Evolutionary conservation across 2,797 vertebrate species (phyloP).

Genomic region (Loris lydekkerianus): DNA sequence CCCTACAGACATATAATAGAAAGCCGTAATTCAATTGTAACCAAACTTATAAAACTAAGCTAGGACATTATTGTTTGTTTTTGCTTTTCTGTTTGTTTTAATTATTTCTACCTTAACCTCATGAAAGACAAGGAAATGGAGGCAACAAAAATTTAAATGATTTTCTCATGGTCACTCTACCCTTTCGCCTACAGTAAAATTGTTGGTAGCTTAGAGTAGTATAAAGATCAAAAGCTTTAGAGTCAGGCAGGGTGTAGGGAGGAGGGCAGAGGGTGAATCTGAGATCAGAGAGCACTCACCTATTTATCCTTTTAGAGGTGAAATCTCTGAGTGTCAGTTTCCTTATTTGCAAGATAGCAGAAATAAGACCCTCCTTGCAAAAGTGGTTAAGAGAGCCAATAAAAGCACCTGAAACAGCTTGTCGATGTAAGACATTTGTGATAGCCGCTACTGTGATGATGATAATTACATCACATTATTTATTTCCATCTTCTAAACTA

Average conservation of each 20-base stretch:
- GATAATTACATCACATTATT: background rate
- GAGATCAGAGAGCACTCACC: background rate
- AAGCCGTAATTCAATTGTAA: background rate
- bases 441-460: background rate
- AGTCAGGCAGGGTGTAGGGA: accelerated
- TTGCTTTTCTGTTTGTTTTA: background rate
- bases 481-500: background rate
- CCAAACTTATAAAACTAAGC: background rate
- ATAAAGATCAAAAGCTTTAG: background rate
- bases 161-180: background rate
- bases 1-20: background rate
- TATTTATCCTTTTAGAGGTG: background rate
- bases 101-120: background rate
- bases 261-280: background rate
- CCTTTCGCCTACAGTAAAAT: background rate
- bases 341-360: background rate
- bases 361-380: background rate
- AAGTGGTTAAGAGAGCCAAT: background rate
- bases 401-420: background rate
- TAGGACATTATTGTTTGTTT: background rate
- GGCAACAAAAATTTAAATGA: background rate
- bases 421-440: background rate
- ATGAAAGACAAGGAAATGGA: background rate
- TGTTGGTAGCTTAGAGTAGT: background rate
- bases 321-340: background rate